Percentiles rank a stretch among this genome's conserved stretches.
Evolutionary conservation across 2,113 vertebrate genomes (phyloP).

Genomic region (Ceuthmochares aereus): DNA sequence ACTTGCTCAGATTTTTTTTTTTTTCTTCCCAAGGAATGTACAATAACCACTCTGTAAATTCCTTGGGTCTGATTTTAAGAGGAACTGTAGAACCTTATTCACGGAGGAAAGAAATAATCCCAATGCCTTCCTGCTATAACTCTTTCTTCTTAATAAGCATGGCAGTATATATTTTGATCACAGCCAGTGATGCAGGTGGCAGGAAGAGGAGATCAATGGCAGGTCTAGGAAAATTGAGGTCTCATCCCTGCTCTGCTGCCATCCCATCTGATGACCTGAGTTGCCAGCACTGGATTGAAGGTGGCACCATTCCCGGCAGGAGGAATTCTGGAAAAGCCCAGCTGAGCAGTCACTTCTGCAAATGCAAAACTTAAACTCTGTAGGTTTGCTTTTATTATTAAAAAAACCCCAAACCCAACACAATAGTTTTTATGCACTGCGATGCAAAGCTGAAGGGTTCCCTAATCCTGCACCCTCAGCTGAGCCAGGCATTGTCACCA

Average conservation of each 20-base stretch:
- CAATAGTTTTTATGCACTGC: background rate
- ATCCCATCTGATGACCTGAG: background rate
- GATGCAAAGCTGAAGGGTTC: background rate
- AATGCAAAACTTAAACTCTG: background rate
- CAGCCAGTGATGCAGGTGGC: background rate
- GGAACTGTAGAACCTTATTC: slow-evolving; percentile 25
- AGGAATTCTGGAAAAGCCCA: background rate
- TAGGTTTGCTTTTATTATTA: background rate
- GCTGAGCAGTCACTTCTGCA: background rate
- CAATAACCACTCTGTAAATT: slow-evolving; percentile 64
- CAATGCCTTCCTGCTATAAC: slow-evolving; percentile 8
- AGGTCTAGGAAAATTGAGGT: background rate
- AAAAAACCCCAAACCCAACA: rapidly evolving
- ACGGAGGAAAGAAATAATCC: slow-evolving; percentile 37
- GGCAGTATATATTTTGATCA: background rate
- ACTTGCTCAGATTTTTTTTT: background rate
- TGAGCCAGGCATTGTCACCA: background rate
- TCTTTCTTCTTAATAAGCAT: background rate
- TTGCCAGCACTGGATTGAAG: background rate
- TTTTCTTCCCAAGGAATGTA: slow-evolving; percentile 24
- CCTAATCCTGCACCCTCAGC: background rate
- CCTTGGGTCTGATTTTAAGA: slow-evolving; percentile 63
- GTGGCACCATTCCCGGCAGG: background rate
- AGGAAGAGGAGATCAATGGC: background rate
- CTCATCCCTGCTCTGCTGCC: background rate